Conservation (phyloP, 2,113 vertebrate genomes). For the Zapus hudsonius region DNA sequence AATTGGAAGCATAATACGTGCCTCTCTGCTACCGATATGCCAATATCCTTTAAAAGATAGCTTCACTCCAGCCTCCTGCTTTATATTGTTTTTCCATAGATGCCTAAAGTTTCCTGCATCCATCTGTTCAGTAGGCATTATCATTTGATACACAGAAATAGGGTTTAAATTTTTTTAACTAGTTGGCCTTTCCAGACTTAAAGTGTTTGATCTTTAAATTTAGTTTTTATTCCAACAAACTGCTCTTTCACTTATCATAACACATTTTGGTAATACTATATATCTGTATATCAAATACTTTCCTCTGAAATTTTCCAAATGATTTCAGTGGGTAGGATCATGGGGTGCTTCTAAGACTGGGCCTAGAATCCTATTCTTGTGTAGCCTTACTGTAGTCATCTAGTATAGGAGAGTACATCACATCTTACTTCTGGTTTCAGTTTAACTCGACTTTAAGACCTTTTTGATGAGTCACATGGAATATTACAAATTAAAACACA, state of each 20-base stretch:
- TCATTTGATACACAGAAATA: slow-evolving; percentile 66
- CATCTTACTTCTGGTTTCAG: neutral
- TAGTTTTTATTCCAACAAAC: slow-evolving; percentile 79
- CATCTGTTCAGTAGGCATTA: slow-evolving; percentile 71
- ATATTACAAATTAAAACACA: slow-evolving; percentile 3
- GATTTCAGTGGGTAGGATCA: slow-evolving; percentile 18
- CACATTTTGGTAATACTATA: slow-evolving; percentile 60
- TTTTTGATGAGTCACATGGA: neutral
- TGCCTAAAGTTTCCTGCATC: slow-evolving; percentile 71
- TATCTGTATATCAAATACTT: slow-evolving; percentile 49
- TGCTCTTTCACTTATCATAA: slow-evolving; percentile 77
- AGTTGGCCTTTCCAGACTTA: slow-evolving; percentile 71
- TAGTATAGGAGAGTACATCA: neutral
- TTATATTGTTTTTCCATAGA: slow-evolving; percentile 54
- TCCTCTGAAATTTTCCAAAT: slow-evolving; percentile 22
- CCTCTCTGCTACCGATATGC: slow-evolving; percentile 54
- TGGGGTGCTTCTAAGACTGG: neutral
- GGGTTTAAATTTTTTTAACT: slow-evolving; percentile 68
- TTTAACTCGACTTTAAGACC: neutral
- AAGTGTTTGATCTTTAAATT: slow-evolving; percentile 80
- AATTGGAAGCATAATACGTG: slow-evolving; percentile 63
- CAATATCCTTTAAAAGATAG: slow-evolving; percentile 69
- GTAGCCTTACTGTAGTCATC: neutral
- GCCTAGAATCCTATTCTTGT: neutral
- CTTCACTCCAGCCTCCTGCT: slow-evolving; percentile 44